Conservation (phyloP, 2,113 vertebrate species). For the Tetrao urogallus region DNA sequence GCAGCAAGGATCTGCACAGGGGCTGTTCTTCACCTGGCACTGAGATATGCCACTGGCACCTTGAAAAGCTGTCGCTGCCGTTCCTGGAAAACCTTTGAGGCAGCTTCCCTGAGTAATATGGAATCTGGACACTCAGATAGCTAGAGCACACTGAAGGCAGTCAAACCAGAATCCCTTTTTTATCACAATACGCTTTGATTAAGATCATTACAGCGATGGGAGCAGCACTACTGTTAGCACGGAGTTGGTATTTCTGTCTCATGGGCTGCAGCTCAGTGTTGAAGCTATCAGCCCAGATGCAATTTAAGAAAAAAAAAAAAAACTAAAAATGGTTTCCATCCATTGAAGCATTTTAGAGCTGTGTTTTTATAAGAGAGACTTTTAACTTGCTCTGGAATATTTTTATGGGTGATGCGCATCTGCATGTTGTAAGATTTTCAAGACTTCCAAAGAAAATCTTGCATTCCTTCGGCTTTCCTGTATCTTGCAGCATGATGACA, state of each 20-base stretch:
- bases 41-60: not conserved
- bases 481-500: not conserved
- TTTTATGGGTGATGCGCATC: not conserved
- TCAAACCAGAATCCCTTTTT: conserved; percentile 36
- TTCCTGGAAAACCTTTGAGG: not conserved
- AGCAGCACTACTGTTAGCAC: conserved; percentile 40
- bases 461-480: not conserved
- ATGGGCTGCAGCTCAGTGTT: conserved; percentile 30
- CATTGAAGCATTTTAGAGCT: conserved; percentile 30
- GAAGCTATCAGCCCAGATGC: conserved; percentile 68
- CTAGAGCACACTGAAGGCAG: not conserved
- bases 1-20: fast-evolving
- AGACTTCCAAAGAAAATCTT: not conserved
- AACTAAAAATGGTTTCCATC: not conserved
- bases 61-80: not conserved
- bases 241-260: conserved; percentile 67
- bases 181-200: conserved; percentile 70
- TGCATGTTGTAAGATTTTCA: not conserved
- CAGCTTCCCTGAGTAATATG: not conserved
- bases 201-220: conserved; percentile 63
- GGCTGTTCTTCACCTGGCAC: not conserved
- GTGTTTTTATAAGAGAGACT: not conserved
- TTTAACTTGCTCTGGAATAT: not conserved
- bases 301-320: not conserved
- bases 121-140: not conserved